phyloP scores from a whole-genome alignment of 2,888 invertebrate species.

The Pedicia rivosa region DNA sequence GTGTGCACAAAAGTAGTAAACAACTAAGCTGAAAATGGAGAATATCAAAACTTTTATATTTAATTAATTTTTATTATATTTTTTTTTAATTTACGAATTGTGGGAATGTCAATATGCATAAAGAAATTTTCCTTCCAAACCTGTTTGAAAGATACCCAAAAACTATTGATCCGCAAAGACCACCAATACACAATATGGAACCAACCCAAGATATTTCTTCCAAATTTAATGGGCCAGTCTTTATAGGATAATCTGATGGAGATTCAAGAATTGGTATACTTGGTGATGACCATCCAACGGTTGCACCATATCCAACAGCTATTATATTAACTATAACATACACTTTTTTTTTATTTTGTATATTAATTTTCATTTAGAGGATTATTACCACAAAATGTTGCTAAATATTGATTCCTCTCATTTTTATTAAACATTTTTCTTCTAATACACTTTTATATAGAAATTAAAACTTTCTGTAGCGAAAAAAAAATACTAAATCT shows the following conservation, averaged over 20 bases:
- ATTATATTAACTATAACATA: conserved; percentile 5
- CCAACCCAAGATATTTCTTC: conserved; percentile 8
- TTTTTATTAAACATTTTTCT: too few relatives aligned
- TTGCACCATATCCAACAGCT: conserved; percentile 6
- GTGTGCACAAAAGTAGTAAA: conserved; percentile 4
- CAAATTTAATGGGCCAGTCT: conserved; percentile 2
- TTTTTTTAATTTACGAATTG: background rate
- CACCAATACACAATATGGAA: conserved; percentile 7
- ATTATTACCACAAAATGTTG: too few relatives aligned
- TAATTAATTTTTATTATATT: background rate
- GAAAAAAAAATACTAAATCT: too few relatives aligned
- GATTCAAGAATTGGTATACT: conserved; percentile 7
- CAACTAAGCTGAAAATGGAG: too few relatives aligned
- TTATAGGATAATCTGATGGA: conserved; percentile 5
- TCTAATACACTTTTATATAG: too few relatives aligned
- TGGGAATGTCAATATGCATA: conserved; percentile 2
- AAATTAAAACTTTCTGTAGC: too few relatives aligned
- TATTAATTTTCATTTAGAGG: too few relatives aligned
- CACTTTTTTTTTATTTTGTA: background rate
- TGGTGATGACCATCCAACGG: conserved; percentile 8
- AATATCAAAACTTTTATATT: too few relatives aligned
- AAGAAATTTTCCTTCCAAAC: conserved; percentile 6
- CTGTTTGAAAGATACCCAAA: conserved; percentile 7
- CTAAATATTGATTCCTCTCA: too few relatives aligned
- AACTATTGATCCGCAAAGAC: conserved; percentile 6